Conservation (phyloP, 2,888 invertebrate genomes). For the Alviniconcha strummeri region DNA sequence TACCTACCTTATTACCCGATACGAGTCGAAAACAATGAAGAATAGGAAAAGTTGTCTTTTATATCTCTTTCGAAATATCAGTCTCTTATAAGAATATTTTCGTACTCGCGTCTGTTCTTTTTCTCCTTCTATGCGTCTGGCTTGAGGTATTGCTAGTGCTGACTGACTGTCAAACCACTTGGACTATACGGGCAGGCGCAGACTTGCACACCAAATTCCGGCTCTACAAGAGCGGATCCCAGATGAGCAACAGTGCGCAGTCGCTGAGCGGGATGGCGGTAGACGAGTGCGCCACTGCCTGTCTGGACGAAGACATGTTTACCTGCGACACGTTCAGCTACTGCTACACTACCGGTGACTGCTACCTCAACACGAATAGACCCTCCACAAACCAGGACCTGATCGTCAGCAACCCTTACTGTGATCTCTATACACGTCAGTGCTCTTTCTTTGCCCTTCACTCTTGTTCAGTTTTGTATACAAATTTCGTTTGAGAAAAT, state of each 20-base stretch:
- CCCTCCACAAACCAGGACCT: constrained; percentile 46
- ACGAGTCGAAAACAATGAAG: too few relatives aligned
- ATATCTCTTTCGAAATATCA: too few relatives aligned
- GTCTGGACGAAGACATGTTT: constrained; percentile 47
- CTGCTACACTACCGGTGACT: constrained; percentile 55
- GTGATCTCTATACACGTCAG: constrained; percentile 59
- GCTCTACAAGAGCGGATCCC: constrained; percentile 14
- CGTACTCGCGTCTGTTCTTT: too few relatives aligned
- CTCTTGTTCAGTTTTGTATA: background rate
- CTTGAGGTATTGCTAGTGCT: too few relatives aligned
- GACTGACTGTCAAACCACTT: too few relatives aligned
- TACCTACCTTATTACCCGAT: too few relatives aligned
- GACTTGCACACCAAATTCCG: constrained; percentile 31
- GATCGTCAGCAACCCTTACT: constrained; percentile 38
- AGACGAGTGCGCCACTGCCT: constrained; percentile 58
- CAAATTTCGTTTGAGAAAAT: background rate
- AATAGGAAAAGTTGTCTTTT: too few relatives aligned
- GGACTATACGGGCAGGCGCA: background rate
- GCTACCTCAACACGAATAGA: constrained; percentile 48
- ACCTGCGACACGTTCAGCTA: constrained; percentile 58
- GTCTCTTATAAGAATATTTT: too few relatives aligned
- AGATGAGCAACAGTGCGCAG: constrained; percentile 6
- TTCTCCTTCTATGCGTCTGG: too few relatives aligned
- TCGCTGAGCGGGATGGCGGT: constrained; percentile 50
- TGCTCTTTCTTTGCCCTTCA: background rate